Conservation (phyloP, 1,140 invertebrate genomes). For the Zaprionus ghesquierei region DNA sequence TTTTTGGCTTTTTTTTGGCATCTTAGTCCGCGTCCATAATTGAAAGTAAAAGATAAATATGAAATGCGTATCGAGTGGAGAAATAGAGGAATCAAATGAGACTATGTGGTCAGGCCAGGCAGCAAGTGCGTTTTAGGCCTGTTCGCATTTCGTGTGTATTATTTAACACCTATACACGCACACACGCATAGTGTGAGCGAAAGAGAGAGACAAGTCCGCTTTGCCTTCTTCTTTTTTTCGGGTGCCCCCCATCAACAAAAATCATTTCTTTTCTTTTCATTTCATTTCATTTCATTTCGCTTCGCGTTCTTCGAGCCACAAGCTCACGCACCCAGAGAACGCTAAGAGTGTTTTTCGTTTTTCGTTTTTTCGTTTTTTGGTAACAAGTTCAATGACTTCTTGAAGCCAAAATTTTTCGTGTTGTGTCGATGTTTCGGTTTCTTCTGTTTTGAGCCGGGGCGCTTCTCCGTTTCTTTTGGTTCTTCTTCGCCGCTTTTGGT, state of each 20-base stretch:
- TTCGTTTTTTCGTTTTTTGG: constrained; percentile 39
- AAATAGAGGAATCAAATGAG: constrained; percentile 52
- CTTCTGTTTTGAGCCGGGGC: constrained; percentile 41
- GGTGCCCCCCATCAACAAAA: constrained; percentile 42
- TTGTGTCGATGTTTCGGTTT: constrained; percentile 47
- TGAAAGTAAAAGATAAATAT: constrained; percentile 67
- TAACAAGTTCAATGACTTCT: constrained; percentile 76
- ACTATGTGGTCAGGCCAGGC: constrained; percentile 29
- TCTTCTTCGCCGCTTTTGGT: constrained; percentile 47
- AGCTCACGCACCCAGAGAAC: constrained; percentile 64
- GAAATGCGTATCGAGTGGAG: constrained; percentile 35
- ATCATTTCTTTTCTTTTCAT: constrained; percentile 68
- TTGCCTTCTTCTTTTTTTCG: constrained; percentile 56
- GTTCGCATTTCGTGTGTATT: constrained; percentile 35
- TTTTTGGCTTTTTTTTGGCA: too few species aligned
- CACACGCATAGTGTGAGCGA: neutral
- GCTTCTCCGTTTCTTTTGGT: constrained; percentile 43
- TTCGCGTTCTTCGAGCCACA: constrained; percentile 52
- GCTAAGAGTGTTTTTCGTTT: constrained; percentile 8
- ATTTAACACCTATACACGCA: constrained; percentile 66
- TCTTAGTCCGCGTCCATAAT: too few species aligned
- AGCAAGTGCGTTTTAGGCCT: constrained; percentile 73
- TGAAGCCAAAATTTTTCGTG: constrained; percentile 62
- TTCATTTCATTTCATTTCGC: constrained; percentile 62
- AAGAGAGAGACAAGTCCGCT: constrained; percentile 25